Conservation (phyloP, 2,797 vertebrate genomes). For the Clarias laeviceps region DNA sequence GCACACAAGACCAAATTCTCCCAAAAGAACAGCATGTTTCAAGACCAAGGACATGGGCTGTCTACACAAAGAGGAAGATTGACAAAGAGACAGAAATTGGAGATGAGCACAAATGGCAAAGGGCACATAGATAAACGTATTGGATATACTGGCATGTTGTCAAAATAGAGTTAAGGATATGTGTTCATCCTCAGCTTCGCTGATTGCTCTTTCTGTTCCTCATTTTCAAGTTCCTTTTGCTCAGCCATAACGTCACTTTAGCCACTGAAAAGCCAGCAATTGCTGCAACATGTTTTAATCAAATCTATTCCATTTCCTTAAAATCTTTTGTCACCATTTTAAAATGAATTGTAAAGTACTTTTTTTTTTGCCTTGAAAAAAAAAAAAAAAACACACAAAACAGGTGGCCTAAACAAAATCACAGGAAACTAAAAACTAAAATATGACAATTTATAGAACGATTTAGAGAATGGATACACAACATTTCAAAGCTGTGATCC, state of each 20-base stretch:
- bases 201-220: slow-evolving; percentile 18
- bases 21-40: slow-evolving; percentile 50
- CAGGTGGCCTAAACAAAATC: not conserved
- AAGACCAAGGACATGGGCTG: slow-evolving; percentile 50
- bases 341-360: not conserved
- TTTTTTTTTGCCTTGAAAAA: not conserved
- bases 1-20: slow-evolving; percentile 49
- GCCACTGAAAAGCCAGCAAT: not conserved
- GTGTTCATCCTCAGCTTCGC: slow-evolving; percentile 28
- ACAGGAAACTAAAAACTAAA: slow-evolving; percentile 22
- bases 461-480: slow-evolving; percentile 30
- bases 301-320: not conserved
- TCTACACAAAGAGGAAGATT: slow-evolving; percentile 43
- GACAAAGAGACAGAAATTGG: slow-evolving; percentile 18
- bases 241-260: not conserved
- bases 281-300: not conserved
- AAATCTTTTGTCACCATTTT: not conserved
- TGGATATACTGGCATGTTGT: slow-evolving; percentile 12
- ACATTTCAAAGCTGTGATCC: slow-evolving; percentile 40
- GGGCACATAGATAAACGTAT: slow-evolving; percentile 23
- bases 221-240: slow-evolving; percentile 2
- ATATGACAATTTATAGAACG: slow-evolving; percentile 23
- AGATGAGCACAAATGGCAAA: slow-evolving; percentile 21
- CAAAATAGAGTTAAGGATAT: slow-evolving; percentile 17
- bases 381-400: not conserved